Percentiles rank a stretch among this genome's conserved stretches.
phyloP scores from a whole-genome alignment of 2,797 vertebrate genomes.

The Chlorospingus flavigularis region DNA sequence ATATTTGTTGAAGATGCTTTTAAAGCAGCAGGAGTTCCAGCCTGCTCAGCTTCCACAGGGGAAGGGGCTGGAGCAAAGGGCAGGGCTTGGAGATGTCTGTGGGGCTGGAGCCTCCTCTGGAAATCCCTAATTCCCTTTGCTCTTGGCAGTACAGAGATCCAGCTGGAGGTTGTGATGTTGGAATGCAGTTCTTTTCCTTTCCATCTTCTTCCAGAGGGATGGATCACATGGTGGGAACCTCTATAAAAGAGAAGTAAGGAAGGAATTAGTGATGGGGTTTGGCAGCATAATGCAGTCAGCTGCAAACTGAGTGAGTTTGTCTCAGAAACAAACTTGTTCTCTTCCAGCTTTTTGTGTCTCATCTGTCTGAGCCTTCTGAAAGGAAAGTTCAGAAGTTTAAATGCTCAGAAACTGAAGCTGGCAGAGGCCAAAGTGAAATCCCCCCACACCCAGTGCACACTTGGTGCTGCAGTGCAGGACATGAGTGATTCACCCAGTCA shows the following conservation, averaged over 20 bases:
- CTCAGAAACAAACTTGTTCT: neutral
- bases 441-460: fast-evolving
- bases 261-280: neutral
- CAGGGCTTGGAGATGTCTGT: constrained; percentile 4
- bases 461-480: neutral
- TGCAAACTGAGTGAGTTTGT: neutral
- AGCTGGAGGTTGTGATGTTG: neutral
- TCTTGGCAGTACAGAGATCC: neutral
- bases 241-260: neutral
- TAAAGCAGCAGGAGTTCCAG: neutral
- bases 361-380: neutral
- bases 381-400: neutral
- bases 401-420: neutral
- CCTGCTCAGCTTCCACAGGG: neutral
- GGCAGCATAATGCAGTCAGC: neutral
- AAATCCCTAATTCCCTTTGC: constrained; percentile 24
- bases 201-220: neutral
- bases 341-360: neutral
- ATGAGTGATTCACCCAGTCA: fast-evolving
- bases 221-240: neutral
- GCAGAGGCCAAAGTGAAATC: neutral
- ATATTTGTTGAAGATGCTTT: constrained; percentile 39
- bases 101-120: neutral
- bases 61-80: constrained; percentile 51
- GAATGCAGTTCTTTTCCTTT: neutral